phyloP scores from a whole-genome alignment of 1,140 invertebrate species.

The Lordiphosa collinella region DNA sequence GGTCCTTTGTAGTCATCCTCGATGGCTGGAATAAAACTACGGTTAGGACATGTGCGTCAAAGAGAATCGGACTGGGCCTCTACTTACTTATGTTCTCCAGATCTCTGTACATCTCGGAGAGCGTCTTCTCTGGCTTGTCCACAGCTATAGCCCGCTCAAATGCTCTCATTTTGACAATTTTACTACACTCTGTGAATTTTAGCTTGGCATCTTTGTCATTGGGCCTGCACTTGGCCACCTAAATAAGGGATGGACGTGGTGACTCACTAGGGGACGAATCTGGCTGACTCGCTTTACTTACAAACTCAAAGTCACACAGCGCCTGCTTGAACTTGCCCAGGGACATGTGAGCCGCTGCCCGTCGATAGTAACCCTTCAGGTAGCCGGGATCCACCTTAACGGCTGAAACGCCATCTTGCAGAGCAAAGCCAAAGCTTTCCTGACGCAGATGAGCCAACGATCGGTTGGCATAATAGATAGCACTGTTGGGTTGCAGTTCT shows the following conservation, averaged over 20 bases:
- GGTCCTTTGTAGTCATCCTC: slow-evolving; percentile 97
- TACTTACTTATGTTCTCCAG: slow-evolving; percentile 93
- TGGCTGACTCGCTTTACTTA: slow-evolving; percentile 27
- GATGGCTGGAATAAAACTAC: slow-evolving; percentile 84
- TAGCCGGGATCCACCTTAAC: slow-evolving; percentile 94
- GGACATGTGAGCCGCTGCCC: slow-evolving; percentile 98
- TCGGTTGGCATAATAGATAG: slow-evolving; percentile 95
- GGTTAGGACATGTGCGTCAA: too few species aligned
- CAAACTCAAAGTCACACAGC: slow-evolving; percentile 97
- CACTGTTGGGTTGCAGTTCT: slow-evolving; percentile 89
- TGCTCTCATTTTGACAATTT: slow-evolving; percentile 95
- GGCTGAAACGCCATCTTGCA: slow-evolving; percentile 94
- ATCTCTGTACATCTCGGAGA: slow-evolving; percentile 91
- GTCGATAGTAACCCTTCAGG: slow-evolving; percentile 96
- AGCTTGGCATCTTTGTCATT: slow-evolving; percentile 95
- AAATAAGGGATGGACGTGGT: background rate
- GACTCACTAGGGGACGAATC: background rate
- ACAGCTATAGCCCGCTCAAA: slow-evolving; percentile 99
- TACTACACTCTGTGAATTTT: slow-evolving; percentile 97
- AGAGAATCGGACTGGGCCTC: background rate
- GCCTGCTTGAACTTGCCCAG: slow-evolving; percentile 98
- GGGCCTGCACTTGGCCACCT: slow-evolving; percentile 90
- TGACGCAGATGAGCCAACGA: slow-evolving; percentile 96
- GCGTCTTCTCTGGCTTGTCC: slow-evolving; percentile 91
- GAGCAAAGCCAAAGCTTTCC: slow-evolving; percentile 96